A percentile compares a stretch with the other conserved stretches of the same genome.
phyloP scores from a whole-genome alignment of 2,888 invertebrate species.

The Ceratothoa steindachneri region DNA sequence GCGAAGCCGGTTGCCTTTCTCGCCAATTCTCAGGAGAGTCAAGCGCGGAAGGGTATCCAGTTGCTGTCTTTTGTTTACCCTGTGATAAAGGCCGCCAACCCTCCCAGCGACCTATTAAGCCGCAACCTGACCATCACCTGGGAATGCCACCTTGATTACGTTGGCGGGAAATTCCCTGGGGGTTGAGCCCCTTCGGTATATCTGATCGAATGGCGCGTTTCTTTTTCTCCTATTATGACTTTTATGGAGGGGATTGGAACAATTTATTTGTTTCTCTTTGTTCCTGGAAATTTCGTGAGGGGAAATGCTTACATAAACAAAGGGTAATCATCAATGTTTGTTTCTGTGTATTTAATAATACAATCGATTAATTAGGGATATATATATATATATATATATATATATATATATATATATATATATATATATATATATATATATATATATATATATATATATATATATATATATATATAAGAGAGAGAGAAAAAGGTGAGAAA shows the following conservation, averaged over 20 bases:
- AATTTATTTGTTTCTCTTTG: not conserved
- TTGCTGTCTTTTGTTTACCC: not conserved
- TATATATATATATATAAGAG: conserved; percentile 8
- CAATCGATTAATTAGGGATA: not conserved
- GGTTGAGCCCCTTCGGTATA: not conserved
- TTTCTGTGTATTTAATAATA: not conserved
- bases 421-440: conserved; percentile 9
- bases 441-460: conserved; percentile 11
- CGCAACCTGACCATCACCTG: conserved; percentile 15
- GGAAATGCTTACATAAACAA: not conserved
- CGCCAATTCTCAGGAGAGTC: not conserved
- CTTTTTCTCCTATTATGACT: not conserved
- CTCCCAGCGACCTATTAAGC: conserved; percentile 2
- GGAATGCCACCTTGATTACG: conserved; percentile 15
- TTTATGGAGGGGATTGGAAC: not conserved
- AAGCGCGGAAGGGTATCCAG: conserved; percentile 1
- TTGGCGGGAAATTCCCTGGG: not conserved
- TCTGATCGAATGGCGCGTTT: not conserved
- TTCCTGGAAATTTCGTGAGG: not conserved
- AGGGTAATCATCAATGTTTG: not conserved
- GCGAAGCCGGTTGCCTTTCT: not conserved
- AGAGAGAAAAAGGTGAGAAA: too few species aligned
- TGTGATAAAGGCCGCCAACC: conserved; percentile 7
- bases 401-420: conserved; percentile 15
- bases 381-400: conserved; percentile 10